A percentile compares a stretch with the other conserved stretches of the same genome.
These are phyloP conservation scores for Merluccius polli DNA, from an alignment of 2,797 vertebrate genomes.

Conservation along the genomic window DNA sequence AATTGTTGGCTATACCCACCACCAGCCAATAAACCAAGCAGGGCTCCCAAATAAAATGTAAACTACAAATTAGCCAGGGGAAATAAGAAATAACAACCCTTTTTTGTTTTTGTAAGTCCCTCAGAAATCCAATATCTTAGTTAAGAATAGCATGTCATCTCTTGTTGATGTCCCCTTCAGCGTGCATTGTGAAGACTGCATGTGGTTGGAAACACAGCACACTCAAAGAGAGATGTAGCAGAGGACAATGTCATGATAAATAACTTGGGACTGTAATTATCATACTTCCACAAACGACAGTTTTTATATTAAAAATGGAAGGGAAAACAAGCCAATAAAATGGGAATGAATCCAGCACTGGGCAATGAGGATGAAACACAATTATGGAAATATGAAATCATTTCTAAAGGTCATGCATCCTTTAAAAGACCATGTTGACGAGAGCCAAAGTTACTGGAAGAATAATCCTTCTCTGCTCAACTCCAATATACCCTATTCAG, in stretches of 20 bases:
- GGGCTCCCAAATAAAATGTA: slow-evolving; percentile 13
- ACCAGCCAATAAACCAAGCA: not conserved
- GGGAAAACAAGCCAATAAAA: slow-evolving; percentile 51
- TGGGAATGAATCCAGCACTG: slow-evolving; percentile 35
- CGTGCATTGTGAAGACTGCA: slow-evolving; percentile 34
- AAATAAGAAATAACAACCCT: slow-evolving; percentile 17
- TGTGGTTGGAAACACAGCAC: slow-evolving; percentile 37
- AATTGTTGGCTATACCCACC: slow-evolving; percentile 14
- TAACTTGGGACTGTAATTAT: slow-evolving; percentile 41
- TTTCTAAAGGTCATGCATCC: slow-evolving; percentile 59
- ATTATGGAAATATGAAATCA: slow-evolving; percentile 64
- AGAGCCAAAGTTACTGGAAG: slow-evolving; percentile 46
- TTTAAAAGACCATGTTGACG: slow-evolving; percentile 52
- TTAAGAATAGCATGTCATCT: slow-evolving; percentile 48
- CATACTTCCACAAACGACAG: slow-evolving; percentile 37
- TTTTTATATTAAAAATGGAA: slow-evolving; percentile 35
- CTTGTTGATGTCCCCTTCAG: slow-evolving; percentile 41
- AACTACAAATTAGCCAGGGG: slow-evolving; percentile 31
- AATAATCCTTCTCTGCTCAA: slow-evolving; percentile 49
- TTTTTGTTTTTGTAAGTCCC: slow-evolving; percentile 28
- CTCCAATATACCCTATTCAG: slow-evolving; percentile 61
- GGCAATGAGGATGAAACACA: slow-evolving; percentile 52
- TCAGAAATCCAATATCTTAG: slow-evolving; percentile 44
- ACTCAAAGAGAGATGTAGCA: slow-evolving; percentile 36
- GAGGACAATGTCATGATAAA: slow-evolving; percentile 54